phyloP scores from a whole-genome alignment of 2,888 invertebrate genomes.

The Drosophila parthenogenetica region DNA sequence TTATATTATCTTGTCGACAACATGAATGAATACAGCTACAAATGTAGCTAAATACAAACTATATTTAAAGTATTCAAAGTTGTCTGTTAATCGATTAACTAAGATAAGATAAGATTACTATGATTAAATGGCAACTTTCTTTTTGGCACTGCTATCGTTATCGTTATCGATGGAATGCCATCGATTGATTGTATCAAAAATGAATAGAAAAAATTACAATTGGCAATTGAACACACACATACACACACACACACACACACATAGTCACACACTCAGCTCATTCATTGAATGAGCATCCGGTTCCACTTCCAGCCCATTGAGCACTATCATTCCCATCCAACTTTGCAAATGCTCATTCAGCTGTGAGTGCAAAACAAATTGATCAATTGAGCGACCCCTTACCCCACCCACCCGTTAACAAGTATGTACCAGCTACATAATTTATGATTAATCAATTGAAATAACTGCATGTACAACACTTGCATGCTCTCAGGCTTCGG shows the following conservation, averaged over 20 bases:
- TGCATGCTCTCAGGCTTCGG: constrained; percentile 5
- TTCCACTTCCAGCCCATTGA: constrained; percentile 59
- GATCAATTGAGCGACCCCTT: constrained; percentile 45
- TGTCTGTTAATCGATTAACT: constrained; percentile 18
- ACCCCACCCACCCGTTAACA: neutral
- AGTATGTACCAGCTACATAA: constrained; percentile 17
- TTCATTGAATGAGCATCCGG: constrained; percentile 53
- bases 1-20: constrained; percentile 2
- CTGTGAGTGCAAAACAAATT: constrained; percentile 54
- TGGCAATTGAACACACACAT: neutral
- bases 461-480: constrained; percentile 7
- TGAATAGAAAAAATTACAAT: neutral
- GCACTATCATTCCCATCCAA: constrained; percentile 31
- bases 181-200: neutral
- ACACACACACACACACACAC: neutral
- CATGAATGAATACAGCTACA: constrained; percentile 1
- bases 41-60: too few relatives aligned
- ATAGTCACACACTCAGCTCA: constrained; percentile 16
- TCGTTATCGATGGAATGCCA: constrained; percentile 12
- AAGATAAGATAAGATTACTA: constrained; percentile 17
- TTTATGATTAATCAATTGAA: constrained; percentile 27
- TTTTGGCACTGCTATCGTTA: constrained; percentile 26
- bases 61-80: neutral
- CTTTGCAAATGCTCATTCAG: constrained; percentile 40
- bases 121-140: constrained; percentile 27